Percentiles rank a stretch among this genome's conserved stretches.
Evolutionary conservation across 30 jellyfish, hydroid and myxozoan genomes (phyloP).

Genomic region (Aurelia aurita complex sp. Pacific): DNA sequence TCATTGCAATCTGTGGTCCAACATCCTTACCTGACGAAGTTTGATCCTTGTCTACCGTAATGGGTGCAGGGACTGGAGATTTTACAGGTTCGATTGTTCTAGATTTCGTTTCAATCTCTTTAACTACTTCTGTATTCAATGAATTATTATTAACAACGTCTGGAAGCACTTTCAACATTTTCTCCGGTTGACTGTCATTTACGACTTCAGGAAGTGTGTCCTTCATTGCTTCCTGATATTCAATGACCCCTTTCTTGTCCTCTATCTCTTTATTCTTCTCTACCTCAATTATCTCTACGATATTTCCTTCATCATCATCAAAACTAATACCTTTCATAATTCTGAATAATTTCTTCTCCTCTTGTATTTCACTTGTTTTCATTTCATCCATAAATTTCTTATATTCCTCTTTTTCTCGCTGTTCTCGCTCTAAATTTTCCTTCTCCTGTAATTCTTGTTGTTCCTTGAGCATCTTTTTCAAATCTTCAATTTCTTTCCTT

Average conservation of each 20-base stretch:
- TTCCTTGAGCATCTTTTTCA: conserved; percentile 22
- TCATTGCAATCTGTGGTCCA: too few species aligned
- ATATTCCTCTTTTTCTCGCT: background rate
- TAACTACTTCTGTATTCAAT: too few species aligned
- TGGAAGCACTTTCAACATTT: too few species aligned
- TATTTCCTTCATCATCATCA: background rate
- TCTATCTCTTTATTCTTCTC: too few species aligned
- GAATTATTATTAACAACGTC: too few species aligned
- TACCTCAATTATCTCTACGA: too few species aligned
- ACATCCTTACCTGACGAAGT: background rate
- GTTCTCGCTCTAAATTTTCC: conserved; percentile 2
- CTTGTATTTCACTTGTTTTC: background rate
- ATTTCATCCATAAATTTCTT: background rate
- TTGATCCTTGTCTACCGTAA: background rate
- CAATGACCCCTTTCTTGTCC: too few species aligned
- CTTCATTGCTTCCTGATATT: too few species aligned
- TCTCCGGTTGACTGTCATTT: too few species aligned
- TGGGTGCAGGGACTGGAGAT: background rate
- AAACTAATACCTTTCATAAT: background rate
- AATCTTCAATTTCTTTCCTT: conserved; percentile 34
- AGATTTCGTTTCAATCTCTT: too few species aligned
- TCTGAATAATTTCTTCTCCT: background rate
- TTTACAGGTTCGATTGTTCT: too few species aligned
- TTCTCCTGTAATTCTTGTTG: conserved; percentile 29
- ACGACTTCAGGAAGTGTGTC: too few species aligned